Conservation (phyloP, 2,113 vertebrate genomes). For the Microcebus lehilahytsara region DNA sequence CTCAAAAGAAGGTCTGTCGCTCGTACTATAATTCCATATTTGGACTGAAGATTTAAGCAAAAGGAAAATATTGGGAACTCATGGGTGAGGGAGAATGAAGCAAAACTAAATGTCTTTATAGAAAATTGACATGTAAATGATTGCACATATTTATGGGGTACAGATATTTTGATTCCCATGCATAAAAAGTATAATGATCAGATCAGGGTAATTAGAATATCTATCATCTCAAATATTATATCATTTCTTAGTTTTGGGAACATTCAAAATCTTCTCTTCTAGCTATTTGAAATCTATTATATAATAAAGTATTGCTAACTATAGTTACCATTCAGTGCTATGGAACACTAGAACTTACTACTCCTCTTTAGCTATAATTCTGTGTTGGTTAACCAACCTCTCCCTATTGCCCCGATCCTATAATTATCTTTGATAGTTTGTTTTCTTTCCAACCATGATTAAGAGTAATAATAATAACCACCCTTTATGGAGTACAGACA, state of each 20-base stretch:
- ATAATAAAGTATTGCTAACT: neutral
- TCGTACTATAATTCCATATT: neutral
- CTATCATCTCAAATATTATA: neutral
- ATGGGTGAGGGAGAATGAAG: neutral
- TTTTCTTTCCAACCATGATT: neutral
- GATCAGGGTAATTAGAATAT: neutral
- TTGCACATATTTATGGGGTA: neutral
- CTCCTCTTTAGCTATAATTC: neutral
- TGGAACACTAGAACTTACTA: neutral
- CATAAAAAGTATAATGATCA: neutral
- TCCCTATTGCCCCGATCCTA: neutral
- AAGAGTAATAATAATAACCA: no score
- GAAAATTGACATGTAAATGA: neutral
- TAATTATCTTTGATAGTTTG: neutral
- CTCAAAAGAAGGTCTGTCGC: neutral
- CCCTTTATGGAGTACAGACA: no score
- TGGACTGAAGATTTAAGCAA: neutral
- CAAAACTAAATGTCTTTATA: neutral
- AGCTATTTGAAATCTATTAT: neutral
- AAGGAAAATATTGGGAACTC: neutral
- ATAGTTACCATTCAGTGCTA: neutral
- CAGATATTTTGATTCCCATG: neutral
- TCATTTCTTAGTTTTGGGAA: neutral
- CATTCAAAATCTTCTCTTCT: neutral
- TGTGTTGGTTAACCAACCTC: neutral